Conservation (phyloP, 1,140 invertebrate species). For the Vollenhovia emeryi region DNA sequence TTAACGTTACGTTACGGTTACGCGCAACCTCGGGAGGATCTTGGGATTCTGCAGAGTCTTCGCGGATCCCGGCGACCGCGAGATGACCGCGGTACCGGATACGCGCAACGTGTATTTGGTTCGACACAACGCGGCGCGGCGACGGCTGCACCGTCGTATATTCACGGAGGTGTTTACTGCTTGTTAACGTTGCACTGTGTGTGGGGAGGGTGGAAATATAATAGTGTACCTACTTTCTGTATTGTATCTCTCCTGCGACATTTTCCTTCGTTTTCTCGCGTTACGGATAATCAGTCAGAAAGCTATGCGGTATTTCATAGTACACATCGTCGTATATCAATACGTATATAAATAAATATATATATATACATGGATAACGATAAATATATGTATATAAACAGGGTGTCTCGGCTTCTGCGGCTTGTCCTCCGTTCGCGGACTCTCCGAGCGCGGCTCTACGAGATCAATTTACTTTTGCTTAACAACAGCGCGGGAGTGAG, state of each 20-base stretch:
- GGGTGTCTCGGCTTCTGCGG: not conserved
- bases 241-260: slow-evolving; percentile 8
- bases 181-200: slow-evolving; percentile 25
- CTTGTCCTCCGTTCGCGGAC: not conserved
- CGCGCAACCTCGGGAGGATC: slow-evolving; percentile 19
- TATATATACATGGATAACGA: slow-evolving; percentile 65
- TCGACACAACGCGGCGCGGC: slow-evolving; percentile 52
- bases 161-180: slow-evolving; percentile 20
- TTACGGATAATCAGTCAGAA: slow-evolving; percentile 85
- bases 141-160: not conserved
- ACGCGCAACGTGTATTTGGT: slow-evolving; percentile 37
- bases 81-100: slow-evolving; percentile 21
- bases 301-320: slow-evolving; percentile 80
- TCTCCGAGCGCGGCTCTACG: not conserved
- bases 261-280: slow-evolving; percentile 63
- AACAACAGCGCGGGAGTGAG: not conserved
- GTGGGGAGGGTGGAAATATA: not conserved
- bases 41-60: slow-evolving; percentile 37
- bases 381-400: slow-evolving; percentile 74
- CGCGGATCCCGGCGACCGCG: slow-evolving; percentile 26
- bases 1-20: slow-evolving; percentile 19
- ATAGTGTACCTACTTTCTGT: slow-evolving; percentile 47
- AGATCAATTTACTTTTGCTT: not conserved
- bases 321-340: slow-evolving; percentile 79
- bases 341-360: slow-evolving; percentile 81